Evolutionary conservation across 2,113 vertebrate species (phyloP).

Genomic region (Diphyllodes magnificus): DNA sequence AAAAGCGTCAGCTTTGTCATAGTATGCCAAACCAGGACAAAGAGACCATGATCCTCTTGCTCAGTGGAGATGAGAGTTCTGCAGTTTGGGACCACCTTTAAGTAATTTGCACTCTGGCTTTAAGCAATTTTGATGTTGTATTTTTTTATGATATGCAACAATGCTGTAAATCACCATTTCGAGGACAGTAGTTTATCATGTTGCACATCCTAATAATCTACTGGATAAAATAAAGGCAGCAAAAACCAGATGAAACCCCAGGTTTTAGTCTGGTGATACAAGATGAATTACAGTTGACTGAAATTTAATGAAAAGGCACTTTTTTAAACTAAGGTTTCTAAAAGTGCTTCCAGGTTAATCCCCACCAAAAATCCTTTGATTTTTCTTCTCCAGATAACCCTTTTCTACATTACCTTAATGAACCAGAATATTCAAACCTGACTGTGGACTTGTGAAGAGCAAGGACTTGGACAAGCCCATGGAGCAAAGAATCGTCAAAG

Average conservation of each 20-base stretch:
- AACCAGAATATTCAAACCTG: not conserved
- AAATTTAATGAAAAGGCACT: not conserved
- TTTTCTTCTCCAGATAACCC: not conserved
- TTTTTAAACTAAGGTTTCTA: not conserved
- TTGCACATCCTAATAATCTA: not conserved
- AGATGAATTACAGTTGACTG: not conserved
- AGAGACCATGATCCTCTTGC: not conserved
- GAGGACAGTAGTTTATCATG: not conserved
- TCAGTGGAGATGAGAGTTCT: not conserved
- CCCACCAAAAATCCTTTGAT: not conserved
- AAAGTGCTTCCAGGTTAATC: not conserved
- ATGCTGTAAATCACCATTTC: not conserved
- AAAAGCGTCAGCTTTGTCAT: not conserved
- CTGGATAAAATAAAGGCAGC: not conserved
- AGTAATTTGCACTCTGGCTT: not conserved
- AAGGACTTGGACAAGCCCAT: not conserved
- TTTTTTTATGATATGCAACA: not conserved
- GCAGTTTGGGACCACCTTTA: not conserved
- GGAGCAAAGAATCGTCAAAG: not conserved
- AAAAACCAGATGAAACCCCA: not conserved
- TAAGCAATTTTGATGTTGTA: not conserved
- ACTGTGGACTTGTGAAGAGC: not conserved
- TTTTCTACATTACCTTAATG: not conserved
- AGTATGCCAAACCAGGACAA: not conserved
- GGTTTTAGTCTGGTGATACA: not conserved